Evolutionary conservation across 2,113 vertebrate species (phyloP), one percentile per base, ranked within the genome.

Genomic region (Seriola dumerili): DNA sequence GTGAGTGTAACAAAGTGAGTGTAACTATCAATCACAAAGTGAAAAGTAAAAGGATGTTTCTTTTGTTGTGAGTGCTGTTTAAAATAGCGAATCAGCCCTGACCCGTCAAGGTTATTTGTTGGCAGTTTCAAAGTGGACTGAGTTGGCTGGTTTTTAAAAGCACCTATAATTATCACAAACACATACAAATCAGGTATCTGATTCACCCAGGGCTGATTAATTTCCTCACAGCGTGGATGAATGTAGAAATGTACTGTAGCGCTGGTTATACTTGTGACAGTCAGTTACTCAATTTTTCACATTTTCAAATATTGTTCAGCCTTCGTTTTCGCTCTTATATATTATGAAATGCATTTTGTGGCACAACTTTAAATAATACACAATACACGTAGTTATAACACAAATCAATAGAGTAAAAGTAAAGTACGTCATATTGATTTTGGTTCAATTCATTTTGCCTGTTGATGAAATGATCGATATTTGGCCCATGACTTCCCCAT

Each of bases 151-250:
- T 66, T 52, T 57, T 52, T 48, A 57, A 64, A 77, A 50, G 38
- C 8, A 12, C 34, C n/a, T 59, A 8, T 79, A 79, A 72, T 80
- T 59, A 80, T 66, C 14, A 34, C 52, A 76, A 61, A 59, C 65
- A 23, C 52, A 55, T 12, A 34, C 23, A 58, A 66, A 50, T 44
- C 25, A 46, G 58, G 21, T 21, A 2, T 36, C 40, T 70, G 50
- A 73, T 42, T 42, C 29, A 21, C 34, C n/a, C 11, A 55, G 16
- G 8, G 7, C 25, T 54, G 50, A 64, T 32, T 72, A 1, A 54
- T 73, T n/a, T 16, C 54, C 44, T 46, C 14, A 4, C 42, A 32
- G 19, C 29, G 52, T 58, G 5, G 23, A 57, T 54, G 55, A 29
- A 68, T 11, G 23, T 36, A 34, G 23, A 23, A 1, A 50, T 21